A percentile compares a stretch with the other conserved stretches of the same genome.
Evolutionary conservation across 1,140 invertebrate species (phyloP).

Genomic region (Oedothorax gibbosus): DNA sequence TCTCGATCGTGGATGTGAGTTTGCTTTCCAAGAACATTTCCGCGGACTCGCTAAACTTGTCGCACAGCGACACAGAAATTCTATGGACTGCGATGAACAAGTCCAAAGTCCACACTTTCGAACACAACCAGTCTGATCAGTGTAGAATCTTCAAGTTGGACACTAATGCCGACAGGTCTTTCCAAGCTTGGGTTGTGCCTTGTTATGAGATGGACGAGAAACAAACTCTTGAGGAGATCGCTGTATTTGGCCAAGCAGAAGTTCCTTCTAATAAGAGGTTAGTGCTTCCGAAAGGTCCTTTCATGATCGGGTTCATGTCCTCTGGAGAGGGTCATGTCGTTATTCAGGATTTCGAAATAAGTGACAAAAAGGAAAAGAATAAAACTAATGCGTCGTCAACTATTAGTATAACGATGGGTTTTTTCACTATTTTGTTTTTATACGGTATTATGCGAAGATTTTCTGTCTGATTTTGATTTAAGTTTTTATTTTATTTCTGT

Average conservation of each 20-base stretch:
- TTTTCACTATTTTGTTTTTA: not conserved
- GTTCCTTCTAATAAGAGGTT: conserved; percentile 16
- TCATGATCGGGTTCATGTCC: conserved; percentile 54
- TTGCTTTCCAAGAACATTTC: conserved; percentile 19
- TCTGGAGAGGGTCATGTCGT: conserved; percentile 39
- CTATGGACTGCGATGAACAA: conserved; percentile 38
- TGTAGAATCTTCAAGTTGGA: conserved; percentile 41
- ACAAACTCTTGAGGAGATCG: not conserved
- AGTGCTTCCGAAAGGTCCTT: conserved; percentile 27
- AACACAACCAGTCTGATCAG: not conserved
- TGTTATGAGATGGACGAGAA: conserved; percentile 8
- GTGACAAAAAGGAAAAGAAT: not conserved
- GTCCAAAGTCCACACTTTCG: conserved; percentile 28
- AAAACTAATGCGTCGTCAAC: not conserved
- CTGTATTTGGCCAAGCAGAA: conserved; percentile 5
- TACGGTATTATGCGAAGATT: not conserved
- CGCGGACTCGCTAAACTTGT: not conserved
- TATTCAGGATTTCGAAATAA: conserved; percentile 33
- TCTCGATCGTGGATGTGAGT: conserved; percentile 44
- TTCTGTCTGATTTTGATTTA: not conserved
- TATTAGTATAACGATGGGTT: not conserved
- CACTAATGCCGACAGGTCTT: not conserved
- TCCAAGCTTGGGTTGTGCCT: conserved; percentile 38
- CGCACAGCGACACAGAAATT: conserved; percentile 33
- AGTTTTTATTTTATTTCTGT: too few relatives aligned